Evolutionary conservation across 1,140 invertebrate genomes (phyloP).

Genomic region (Yoshiicerus persimilis): DNA sequence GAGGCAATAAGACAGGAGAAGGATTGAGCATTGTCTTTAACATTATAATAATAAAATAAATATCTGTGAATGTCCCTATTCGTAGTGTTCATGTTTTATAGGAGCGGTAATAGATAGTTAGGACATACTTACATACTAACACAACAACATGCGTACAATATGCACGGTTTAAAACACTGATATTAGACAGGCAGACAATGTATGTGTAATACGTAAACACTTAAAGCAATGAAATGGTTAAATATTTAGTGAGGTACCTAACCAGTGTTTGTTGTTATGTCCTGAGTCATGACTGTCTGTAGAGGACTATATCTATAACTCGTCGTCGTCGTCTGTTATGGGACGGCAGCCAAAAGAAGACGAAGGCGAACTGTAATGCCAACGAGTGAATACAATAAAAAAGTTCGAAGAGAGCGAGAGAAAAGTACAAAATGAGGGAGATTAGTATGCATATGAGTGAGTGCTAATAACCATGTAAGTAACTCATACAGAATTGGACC

Average conservation of each 20-base stretch:
- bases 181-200: neutral
- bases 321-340: neutral
- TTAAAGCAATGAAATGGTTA: neutral
- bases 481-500: conserved; percentile 47
- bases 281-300: neutral
- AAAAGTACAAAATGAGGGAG: conserved; percentile 34
- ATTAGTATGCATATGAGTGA: conserved; percentile 49
- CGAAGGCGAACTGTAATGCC: neutral
- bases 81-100: neutral
- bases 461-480: conserved; percentile 49
- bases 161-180: neutral
- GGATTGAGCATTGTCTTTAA: conserved; percentile 21
- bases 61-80: neutral
- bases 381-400: neutral
- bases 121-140: neutral
- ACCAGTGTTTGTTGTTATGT: neutral
- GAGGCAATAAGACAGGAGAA: conserved; percentile 6
- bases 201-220: too few relatives aligned
- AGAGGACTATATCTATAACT: neutral
- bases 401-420: neutral
- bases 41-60: conserved; percentile 15
- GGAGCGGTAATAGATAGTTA: neutral
- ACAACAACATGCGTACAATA: neutral
- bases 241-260: neutral
- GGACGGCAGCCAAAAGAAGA: conserved; percentile 11